These are phyloP conservation scores for Passer montanus DNA, from an alignment of 2,113 vertebrate genomes.

Conservation along the genomic window DNA sequence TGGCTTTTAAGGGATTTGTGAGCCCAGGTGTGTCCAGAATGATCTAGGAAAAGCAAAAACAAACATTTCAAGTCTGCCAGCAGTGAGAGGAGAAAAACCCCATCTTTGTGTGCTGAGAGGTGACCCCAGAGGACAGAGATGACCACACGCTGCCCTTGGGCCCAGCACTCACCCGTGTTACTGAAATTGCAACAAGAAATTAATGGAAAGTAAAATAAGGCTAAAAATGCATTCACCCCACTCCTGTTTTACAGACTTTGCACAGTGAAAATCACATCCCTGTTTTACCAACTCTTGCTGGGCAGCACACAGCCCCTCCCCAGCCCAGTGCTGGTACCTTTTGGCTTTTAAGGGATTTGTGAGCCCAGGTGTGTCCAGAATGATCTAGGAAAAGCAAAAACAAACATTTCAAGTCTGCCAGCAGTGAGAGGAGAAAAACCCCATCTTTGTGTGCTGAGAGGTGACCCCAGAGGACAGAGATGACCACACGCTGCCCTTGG, in stretches of 20 bases:
- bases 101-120: rapidly evolving
- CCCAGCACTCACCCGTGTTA: constrained; percentile 74
- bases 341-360: constrained; percentile 82
- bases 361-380: constrained; percentile 94
- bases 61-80: background rate
- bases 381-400: constrained; percentile 76
- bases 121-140: rapidly evolving
- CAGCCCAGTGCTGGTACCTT: constrained; percentile 69
- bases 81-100: background rate
- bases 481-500: background rate
- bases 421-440: background rate
- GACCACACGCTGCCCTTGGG: background rate
- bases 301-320: background rate
- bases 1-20: constrained; percentile 81
- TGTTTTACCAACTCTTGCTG: rapidly evolving
- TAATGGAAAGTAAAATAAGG: background rate
- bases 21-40: constrained; percentile 95
- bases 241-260: background rate
- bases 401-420: background rate
- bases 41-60: constrained; percentile 75
- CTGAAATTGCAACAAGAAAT: too few species aligned
- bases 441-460: rapidly evolving
- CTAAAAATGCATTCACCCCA: background rate
- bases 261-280: background rate
- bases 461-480: rapidly evolving